These are phyloP conservation scores for Oryzias sinensis DNA, from an alignment of 2,797 vertebrate species.

Conservation along the genomic window DNA sequence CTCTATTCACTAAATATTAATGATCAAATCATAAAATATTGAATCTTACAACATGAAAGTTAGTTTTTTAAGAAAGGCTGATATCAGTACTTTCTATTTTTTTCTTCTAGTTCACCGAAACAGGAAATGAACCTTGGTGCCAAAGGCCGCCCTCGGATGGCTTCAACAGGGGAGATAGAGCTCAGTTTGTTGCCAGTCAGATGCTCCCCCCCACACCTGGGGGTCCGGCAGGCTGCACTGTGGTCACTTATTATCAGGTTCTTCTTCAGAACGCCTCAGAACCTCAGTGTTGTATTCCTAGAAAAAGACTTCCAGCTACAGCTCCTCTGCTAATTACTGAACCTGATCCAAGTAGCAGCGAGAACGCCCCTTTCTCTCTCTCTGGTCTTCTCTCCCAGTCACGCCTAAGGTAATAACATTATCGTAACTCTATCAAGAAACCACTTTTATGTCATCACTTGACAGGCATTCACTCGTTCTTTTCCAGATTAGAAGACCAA, in stretches of 20 bases:
- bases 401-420: conserved; percentile 46
- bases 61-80: background rate
- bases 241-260: conserved; percentile 53
- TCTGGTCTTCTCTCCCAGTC: conserved; percentile 31
- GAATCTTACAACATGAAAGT: no score
- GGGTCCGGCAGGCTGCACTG: conserved; percentile 55
- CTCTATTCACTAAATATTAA: no score
- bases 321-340: conserved; percentile 19
- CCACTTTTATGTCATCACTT: background rate
- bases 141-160: background rate
- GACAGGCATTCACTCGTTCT: background rate
- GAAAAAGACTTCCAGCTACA: conserved; percentile 17
- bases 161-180: conserved; percentile 14
- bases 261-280: conserved; percentile 59
- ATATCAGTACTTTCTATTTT: conserved; percentile 3
- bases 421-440: background rate
- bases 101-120: conserved; percentile 41
- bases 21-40: no score
- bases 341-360: conserved; percentile 27
- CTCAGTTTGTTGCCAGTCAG: conserved; percentile 64
- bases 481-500: conserved; percentile 38
- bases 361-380: conserved; percentile 7
- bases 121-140: conserved; percentile 40
- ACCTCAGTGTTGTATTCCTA: conserved; percentile 17
- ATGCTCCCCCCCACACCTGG: conserved; percentile 57